These are phyloP conservation scores for Myanophis thanlyinensis DNA, from an alignment of 2,113 vertebrate species.

Conservation along the genomic window DNA sequence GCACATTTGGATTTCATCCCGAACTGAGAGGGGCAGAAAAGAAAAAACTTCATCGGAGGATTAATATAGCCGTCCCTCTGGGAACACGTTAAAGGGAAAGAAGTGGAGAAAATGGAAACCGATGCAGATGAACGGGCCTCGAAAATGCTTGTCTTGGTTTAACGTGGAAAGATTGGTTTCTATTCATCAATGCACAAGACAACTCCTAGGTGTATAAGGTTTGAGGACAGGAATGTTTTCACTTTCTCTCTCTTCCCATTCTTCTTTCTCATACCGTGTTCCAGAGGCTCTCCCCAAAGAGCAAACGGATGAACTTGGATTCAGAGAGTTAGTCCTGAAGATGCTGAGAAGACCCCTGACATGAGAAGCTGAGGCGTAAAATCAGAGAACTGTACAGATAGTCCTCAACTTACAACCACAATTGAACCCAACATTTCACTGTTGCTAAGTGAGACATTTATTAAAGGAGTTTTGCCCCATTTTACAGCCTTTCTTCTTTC, in stretches of 20 bases:
- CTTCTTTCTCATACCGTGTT: background rate
- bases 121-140: background rate
- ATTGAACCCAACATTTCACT: background rate
- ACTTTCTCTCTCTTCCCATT: background rate
- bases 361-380: background rate
- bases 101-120: background rate
- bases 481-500: background rate
- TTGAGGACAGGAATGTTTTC: background rate
- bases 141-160: background rate
- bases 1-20: background rate
- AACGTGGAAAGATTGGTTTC: background rate
- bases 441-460: background rate
- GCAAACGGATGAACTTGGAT: background rate
- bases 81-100: background rate
- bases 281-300: background rate
- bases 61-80: background rate
- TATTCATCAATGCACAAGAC: background rate
- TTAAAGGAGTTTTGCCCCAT: background rate
- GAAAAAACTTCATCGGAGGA: background rate
- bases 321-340: background rate
- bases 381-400: background rate
- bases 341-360: background rate
- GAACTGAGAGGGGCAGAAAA: background rate
- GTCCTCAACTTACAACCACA: background rate
- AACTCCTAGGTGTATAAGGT: background rate